Base-by-base conservation (phyloP, 2,888 invertebrate genomes). In the Altica lythri region DNA sequence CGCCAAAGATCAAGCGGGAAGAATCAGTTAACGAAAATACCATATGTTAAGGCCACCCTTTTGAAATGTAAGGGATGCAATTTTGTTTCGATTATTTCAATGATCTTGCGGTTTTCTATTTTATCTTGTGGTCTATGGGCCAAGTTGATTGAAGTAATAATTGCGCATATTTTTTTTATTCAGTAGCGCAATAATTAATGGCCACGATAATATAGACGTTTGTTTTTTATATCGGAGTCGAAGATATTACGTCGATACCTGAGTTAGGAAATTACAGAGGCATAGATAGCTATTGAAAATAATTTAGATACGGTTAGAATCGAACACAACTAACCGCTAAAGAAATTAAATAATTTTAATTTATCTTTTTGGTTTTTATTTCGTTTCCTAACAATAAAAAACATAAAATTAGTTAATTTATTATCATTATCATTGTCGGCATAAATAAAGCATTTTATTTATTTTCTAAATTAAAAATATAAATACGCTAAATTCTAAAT, bases 21-120 rank as follows among this genome's bases (percentile, higher is more conserved):
- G 17, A 19, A 49, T 49, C 30, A 46, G 29, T 38, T 52, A 63
- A 63, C 63, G 61, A 59, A 55, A 56, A 59, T 48, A 30, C 61
- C 63, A 63, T 62, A 62, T 63, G 63, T 51, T 52, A 53, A 37
- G 47, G 51, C 53, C 48, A 61, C 63, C 63, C 58, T 57, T 56
- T 25, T 51, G 43, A 8, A 14, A 32, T 17, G 16, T 46, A 55
- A 49, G 52, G 49, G 49, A 48, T 49, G 48, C 45, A 34, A 49
- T 49, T 50, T 42, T 45, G 45, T 12, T 10, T 13, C 10, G 40
- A 40, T 25, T 40, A 22, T 40, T 40, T 40, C 40, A n/a, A 43
- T 35, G 43, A 54, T 43, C 30, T 40, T 54, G 40, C 40, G 46
- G 43, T 48, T 54, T 48, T 30, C 17, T 19, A 9, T 42, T 32